Percentiles rank a stretch among this genome's conserved stretches.
Conservation (phyloP, 2,888 invertebrate species). For the Lordiphosa fenestrarum region DNA sequence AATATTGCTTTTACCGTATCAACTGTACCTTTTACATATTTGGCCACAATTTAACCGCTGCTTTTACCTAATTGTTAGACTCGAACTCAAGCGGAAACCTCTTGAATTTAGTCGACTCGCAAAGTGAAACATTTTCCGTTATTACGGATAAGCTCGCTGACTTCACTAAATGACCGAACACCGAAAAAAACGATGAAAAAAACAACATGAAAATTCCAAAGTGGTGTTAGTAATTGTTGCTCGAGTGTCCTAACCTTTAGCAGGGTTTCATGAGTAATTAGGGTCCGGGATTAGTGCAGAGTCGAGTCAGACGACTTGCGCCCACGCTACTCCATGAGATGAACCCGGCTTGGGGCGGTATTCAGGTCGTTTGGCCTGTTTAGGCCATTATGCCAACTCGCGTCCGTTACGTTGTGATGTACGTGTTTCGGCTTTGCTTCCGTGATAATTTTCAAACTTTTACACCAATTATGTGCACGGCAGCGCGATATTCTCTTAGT, state of each 20-base stretch:
- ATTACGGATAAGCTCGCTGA: conserved; percentile 39
- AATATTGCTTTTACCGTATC: background rate
- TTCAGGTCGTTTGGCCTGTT: background rate
- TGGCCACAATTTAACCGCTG: conserved; percentile 31
- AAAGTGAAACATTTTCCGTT: conserved; percentile 59
- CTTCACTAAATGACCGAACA: conserved; percentile 9
- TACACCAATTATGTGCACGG: conserved; percentile 71
- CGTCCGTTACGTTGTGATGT: conserved; percentile 66
- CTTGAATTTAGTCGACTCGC: conserved; percentile 21
- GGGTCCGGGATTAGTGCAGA: conserved; percentile 64
- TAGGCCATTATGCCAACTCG: conserved; percentile 55
- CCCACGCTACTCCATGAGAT: conserved; percentile 43
- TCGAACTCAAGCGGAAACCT: conserved; percentile 47
- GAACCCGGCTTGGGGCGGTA: conserved; percentile 23
- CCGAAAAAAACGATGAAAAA: conserved; percentile 3
- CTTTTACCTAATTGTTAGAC: conserved; percentile 52
- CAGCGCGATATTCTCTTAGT: conserved; percentile 52
- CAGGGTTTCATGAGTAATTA: conserved; percentile 58
- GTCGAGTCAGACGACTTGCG: conserved; percentile 18
- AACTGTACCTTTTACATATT: background rate
- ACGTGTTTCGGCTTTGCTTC: conserved; percentile 69
- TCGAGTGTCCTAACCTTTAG: conserved; percentile 44
- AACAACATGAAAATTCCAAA: conserved; percentile 14
- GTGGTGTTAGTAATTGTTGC: conserved; percentile 62
- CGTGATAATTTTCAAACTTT: conserved; percentile 71